Conservation (phyloP, 2,888 invertebrate genomes). For the Pandemis heparana region DNA sequence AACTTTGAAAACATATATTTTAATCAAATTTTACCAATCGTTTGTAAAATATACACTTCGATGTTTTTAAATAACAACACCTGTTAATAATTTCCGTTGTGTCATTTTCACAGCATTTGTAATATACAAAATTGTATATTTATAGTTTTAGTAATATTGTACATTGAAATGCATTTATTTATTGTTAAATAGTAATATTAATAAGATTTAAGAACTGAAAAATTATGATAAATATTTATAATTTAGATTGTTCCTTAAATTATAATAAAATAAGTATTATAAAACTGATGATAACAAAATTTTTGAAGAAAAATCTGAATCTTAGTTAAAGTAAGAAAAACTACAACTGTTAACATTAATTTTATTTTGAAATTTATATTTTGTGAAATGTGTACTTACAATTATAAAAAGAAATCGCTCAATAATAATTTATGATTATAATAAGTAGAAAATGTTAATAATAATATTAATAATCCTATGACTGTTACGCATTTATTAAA, state of each 20-base stretch:
- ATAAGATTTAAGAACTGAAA: conserved; percentile 65
- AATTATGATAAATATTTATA: conserved; percentile 33
- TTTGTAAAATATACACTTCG: not conserved
- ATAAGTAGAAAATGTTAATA: conserved; percentile 61
- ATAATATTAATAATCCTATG: conserved; percentile 46
- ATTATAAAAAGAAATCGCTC: conserved; percentile 49
- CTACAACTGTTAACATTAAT: not conserved
- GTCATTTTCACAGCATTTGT: conserved; percentile 44
- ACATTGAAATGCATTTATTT: conserved; percentile 77
- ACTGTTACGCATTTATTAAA: conserved; percentile 78
- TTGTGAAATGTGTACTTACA: conserved; percentile 26
- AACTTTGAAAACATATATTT: not conserved
- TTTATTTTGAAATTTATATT: not conserved
- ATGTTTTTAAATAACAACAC: conserved; percentile 6
- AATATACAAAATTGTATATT: conserved; percentile 56
- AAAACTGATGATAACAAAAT: not conserved
- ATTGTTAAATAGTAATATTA: conserved; percentile 61
- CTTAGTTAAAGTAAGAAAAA: not conserved
- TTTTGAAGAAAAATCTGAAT: not conserved
- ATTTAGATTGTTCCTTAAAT: conserved; percentile 33
- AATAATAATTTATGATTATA: conserved; percentile 54
- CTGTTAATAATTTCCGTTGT: conserved; percentile 29
- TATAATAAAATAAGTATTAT: not conserved
- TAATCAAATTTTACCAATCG: not conserved
- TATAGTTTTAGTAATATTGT: conserved; percentile 55